Evolutionary conservation across 92 coral and sea anemone species (phyloP), one percentile per base, ranked within the genome.

Genomic region (Zoanthus sansibaricus): DNA sequence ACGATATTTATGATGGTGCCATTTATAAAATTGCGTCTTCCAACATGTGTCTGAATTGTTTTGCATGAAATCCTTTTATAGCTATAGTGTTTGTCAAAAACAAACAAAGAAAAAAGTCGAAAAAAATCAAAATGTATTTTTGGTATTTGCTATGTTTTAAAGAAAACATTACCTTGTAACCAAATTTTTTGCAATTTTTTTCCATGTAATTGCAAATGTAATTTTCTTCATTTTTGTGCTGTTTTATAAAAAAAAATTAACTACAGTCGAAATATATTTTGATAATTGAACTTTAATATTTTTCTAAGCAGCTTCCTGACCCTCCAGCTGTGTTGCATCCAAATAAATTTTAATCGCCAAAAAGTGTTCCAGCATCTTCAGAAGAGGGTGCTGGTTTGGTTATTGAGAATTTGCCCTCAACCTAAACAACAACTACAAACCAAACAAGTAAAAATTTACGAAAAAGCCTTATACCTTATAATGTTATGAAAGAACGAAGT

Each of bases 91-190:
- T 72, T 72, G 77, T 72, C 77, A 30, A 72, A 72, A 72, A 25
- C 54, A 17, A 33, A 73, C 42, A 4, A 37, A 37, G 17, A 73
- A 73, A 46, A 6, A 44, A 15, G 7, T 47, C 78, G 45, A 73
- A 73, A 73, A 45, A 73, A 73, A 46, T 73, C 58, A 73, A 73
- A 33, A 71, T 71, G 54, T 45, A 73, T n/a, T 85, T 17, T 64
- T 66, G 71, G 21, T 31, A 66, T 66, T 66, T 73, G 15, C 47
- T 31, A 73, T 46, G 45, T 46, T 17, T 73, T 45, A 3, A 6
- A 45, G 78, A 73, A 47, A 46, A 73, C 47, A 71, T 33, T 17
- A 9, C 49, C 49, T 71, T 47, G 48, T 31, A 71, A 71, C 49
- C 75, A 14, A 14, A 37, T 44, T 46, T 73, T 73, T 73, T 3